phyloP scores from a whole-genome alignment of 2,113 vertebrate species.

The Vanacampus margaritifer region DNA sequence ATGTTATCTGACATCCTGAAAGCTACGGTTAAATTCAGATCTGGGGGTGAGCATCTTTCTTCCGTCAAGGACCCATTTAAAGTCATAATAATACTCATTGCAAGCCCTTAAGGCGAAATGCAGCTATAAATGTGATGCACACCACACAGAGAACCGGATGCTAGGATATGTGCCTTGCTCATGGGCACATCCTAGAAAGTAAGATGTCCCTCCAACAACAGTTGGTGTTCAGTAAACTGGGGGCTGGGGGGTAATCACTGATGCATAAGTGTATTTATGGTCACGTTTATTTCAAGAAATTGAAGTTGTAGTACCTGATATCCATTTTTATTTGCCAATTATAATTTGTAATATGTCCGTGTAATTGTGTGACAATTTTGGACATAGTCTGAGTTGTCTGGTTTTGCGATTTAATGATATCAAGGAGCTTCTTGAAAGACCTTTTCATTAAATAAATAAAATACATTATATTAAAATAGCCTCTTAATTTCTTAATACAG shows the following conservation, averaged over 20 bases:
- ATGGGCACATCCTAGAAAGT: not conserved
- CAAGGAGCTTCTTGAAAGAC: not conserved
- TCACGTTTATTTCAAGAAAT: not conserved
- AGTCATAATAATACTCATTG: not conserved
- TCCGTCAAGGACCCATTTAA: not conserved
- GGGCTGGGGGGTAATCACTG: no score
- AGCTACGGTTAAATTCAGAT: not conserved
- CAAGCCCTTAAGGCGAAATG: not conserved
- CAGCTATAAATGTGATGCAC: not conserved
- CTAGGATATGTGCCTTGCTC: not conserved
- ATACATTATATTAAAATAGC: not conserved
- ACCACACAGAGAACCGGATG: not conserved
- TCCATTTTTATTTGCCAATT: not conserved
- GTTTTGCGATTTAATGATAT: not conserved
- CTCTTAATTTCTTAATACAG: not conserved
- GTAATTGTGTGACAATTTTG: not conserved
- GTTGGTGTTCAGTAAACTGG: no score
- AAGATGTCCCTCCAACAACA: no score
- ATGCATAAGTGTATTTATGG: not conserved
- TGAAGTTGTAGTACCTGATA: not conserved
- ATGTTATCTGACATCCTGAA: not conserved
- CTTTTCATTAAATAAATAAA: not conserved
- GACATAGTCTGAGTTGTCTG: not conserved
- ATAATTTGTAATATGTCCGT: not conserved
- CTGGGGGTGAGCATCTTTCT: not conserved